A percentile compares a stretch with the other conserved stretches of the same genome.
These are phyloP conservation scores for Eilema griseolum DNA, from an alignment of 2,888 invertebrate genomes.

Conservation along the genomic window DNA sequence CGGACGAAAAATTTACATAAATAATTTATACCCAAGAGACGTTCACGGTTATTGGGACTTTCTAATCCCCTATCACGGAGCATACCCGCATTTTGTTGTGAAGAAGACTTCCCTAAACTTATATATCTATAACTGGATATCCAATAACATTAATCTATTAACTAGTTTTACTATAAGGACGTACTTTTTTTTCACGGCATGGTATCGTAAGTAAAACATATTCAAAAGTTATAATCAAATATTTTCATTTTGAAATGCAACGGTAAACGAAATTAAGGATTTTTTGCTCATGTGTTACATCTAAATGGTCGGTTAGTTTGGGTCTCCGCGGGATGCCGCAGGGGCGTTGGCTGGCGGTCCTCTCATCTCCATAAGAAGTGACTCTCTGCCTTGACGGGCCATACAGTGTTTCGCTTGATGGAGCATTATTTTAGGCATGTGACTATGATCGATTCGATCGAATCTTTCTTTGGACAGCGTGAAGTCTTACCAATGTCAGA, in stretches of 20 bases:
- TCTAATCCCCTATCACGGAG: constrained; percentile 59
- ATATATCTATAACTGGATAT: background rate
- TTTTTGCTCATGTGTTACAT: background rate
- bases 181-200: background rate
- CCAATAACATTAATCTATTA: background rate
- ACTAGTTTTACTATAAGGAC: background rate
- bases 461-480: constrained; percentile 77
- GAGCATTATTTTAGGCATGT: constrained; percentile 80
- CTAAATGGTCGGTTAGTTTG: constrained; percentile 64
- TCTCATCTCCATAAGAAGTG: constrained; percentile 71
- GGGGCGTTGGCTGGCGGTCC: constrained; percentile 68
- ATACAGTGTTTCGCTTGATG: constrained; percentile 66
- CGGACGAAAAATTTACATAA: constrained; percentile 84
- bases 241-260: background rate
- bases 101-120: constrained; percentile 46
- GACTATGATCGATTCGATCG: constrained; percentile 85
- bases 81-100: constrained; percentile 51
- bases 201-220: background rate
- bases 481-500: constrained; percentile 69
- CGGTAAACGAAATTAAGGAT: background rate
- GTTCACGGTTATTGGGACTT: constrained; percentile 58
- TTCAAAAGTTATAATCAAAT: background rate
- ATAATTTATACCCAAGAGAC: constrained; percentile 83
- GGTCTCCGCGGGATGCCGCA: constrained; percentile 67
- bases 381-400: constrained; percentile 57